Percentiles rank a stretch among this genome's conserved stretches.
These are phyloP conservation scores for Tetranychus piercei DNA, from an alignment of 2,888 invertebrate species.

Conservation along the genomic window DNA sequence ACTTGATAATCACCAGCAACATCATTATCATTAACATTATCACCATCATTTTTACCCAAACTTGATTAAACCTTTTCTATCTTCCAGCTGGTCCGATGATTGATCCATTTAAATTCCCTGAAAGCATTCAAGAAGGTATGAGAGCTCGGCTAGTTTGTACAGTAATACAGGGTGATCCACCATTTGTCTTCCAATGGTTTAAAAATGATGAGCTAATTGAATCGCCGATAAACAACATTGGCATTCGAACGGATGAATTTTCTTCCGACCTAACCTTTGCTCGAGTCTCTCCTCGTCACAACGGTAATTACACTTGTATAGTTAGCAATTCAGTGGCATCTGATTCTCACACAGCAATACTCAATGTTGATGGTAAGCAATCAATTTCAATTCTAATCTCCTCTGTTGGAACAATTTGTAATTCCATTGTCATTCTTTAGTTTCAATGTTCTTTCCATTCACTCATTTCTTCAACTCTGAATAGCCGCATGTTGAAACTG, in stretches of 20 bases:
- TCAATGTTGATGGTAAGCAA: slow-evolving; percentile 27
- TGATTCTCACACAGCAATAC: slow-evolving; percentile 30
- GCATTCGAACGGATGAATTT: slow-evolving; percentile 28
- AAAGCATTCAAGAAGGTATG: slow-evolving; percentile 35
- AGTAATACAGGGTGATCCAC: slow-evolving; percentile 34
- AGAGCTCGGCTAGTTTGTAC: slow-evolving; percentile 33
- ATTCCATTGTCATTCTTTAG: not conserved
- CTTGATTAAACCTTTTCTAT: not conserved
- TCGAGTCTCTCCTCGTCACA: slow-evolving; percentile 29
- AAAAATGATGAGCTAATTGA: slow-evolving; percentile 40
- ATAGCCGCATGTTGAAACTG: too few species aligned
- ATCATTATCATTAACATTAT: not conserved
- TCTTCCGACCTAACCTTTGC: slow-evolving; percentile 32
- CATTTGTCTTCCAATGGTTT: slow-evolving; percentile 38
- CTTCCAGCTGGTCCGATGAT: slow-evolving; percentile 44
- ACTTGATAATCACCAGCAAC: not conserved
- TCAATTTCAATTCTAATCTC: not conserved
- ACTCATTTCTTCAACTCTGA: too few species aligned
- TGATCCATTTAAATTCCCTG: slow-evolving; percentile 27
- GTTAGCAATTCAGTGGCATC: slow-evolving; percentile 30
- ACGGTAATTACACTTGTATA: slow-evolving; percentile 32
- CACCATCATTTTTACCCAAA: not conserved
- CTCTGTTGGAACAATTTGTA: not conserved
- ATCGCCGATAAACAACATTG: slow-evolving; percentile 31
- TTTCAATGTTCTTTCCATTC: not conserved